These are phyloP conservation scores for Arctocebus calabarensis DNA, from an alignment of 2,797 vertebrate genomes.

Conservation along the genomic window DNA sequence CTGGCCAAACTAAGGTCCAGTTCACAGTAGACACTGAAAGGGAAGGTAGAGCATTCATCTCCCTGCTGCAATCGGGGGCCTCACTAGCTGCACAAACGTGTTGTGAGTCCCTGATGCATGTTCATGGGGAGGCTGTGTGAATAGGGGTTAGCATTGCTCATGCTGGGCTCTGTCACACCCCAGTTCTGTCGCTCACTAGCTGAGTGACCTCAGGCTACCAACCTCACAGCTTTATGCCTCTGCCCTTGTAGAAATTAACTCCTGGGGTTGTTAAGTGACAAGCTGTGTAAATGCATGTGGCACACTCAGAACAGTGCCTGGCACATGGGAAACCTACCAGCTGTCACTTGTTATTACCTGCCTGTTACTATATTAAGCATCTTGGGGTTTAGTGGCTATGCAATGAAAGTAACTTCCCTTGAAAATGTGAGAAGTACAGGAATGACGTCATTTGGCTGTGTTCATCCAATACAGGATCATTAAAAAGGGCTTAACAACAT, in stretches of 20 bases:
- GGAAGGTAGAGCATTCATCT: accelerated
- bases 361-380: background rate
- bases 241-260: background rate
- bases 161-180: accelerated
- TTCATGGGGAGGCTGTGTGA: background rate
- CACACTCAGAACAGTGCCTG: background rate
- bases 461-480: background rate
- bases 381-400: background rate
- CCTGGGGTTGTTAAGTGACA: accelerated
- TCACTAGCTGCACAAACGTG: accelerated
- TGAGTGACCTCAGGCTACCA: background rate
- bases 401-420: background rate
- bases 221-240: background rate
- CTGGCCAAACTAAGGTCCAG: background rate
- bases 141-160: no score
- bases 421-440: background rate
- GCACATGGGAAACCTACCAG: accelerated
- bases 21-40: accelerated
- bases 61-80: background rate
- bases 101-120: accelerated
- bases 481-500: accelerated
- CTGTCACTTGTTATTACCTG: accelerated
- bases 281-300: accelerated
- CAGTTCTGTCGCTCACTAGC: background rate
- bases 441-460: background rate